A percentile compares a stretch with the other conserved stretches of the same genome.
Conservation (phyloP, 2,113 vertebrate genomes). For the Sminthopsis crassicaudata region DNA sequence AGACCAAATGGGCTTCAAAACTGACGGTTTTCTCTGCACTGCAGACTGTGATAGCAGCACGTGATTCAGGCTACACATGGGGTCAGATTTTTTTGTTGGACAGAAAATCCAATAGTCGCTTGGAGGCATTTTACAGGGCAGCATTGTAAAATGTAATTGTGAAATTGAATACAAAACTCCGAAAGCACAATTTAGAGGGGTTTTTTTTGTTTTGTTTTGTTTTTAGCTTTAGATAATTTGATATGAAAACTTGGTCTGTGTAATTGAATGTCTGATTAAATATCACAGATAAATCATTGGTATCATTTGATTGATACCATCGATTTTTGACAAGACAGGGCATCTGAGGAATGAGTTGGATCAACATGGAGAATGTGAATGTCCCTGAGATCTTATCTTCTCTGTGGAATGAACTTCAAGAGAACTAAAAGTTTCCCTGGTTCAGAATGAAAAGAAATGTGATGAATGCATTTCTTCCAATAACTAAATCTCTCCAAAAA, state of each 20-base stretch:
- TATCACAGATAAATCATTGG: constrained; percentile 10
- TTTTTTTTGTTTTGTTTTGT: too few relatives aligned
- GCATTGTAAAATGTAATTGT: not conserved
- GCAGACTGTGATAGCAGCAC: too few relatives aligned
- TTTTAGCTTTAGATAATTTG: constrained; percentile 34
- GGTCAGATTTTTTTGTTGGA: not conserved
- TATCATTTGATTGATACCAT: constrained; percentile 26
- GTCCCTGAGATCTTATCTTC: not conserved
- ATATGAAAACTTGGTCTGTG: constrained; percentile 26
- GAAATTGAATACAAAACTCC: not conserved
- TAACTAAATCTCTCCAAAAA: not conserved
- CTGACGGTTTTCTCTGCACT: not conserved
- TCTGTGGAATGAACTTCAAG: not conserved
- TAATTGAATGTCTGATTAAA: constrained; percentile 19
- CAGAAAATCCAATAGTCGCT: not conserved
- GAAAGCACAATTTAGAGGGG: not conserved
- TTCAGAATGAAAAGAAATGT: not conserved
- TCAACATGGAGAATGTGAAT: not conserved
- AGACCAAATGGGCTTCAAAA: not conserved
- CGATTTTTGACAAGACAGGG: not conserved
- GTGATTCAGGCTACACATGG: too few relatives aligned
- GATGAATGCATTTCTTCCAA: not conserved
- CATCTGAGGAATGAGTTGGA: not conserved
- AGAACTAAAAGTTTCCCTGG: not conserved
- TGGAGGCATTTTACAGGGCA: not conserved